Conservation (phyloP, 1,140 invertebrate genomes). For the Pomacea maculata region DNA sequence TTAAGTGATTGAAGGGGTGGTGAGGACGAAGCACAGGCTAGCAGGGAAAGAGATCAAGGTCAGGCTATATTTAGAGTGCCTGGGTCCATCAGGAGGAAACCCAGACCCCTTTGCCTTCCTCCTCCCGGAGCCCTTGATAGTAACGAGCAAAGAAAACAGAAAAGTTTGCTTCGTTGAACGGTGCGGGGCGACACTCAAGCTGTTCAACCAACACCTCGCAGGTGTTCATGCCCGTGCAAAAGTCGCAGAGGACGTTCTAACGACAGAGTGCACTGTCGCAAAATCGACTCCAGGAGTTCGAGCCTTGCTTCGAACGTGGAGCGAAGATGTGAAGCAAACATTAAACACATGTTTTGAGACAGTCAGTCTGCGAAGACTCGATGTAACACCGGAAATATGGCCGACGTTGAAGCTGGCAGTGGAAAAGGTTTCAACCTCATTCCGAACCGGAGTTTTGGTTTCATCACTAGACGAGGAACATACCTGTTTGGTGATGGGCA, state of each 20-base stretch:
- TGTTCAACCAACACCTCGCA: background rate
- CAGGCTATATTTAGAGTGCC: constrained; percentile 33
- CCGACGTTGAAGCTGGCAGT: constrained; percentile 21
- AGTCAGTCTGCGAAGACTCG: constrained; percentile 10
- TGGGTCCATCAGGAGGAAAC: constrained; percentile 26
- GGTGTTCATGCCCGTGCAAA: background rate
- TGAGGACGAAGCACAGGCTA: constrained; percentile 27
- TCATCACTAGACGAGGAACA: constrained; percentile 10
- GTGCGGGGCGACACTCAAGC: no score
- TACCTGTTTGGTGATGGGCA: constrained; percentile 29
- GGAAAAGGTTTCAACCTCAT: background rate
- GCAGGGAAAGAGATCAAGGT: constrained; percentile 25
- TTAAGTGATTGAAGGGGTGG: constrained; percentile 29
- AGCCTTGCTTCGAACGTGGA: constrained; percentile 28
- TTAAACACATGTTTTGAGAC: constrained; percentile 6
- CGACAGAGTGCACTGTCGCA: constrained; percentile 25
- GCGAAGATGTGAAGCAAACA: constrained; percentile 9
- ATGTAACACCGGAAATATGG: constrained; percentile 33
- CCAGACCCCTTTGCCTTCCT: constrained; percentile 18
- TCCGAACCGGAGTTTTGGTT: constrained; percentile 25
- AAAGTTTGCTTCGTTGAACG: constrained; percentile 15
- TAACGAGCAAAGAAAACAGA: background rate
- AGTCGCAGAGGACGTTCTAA: background rate
- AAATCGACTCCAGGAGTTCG: constrained; percentile 24
- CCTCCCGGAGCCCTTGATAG: constrained; percentile 2